Conservation (phyloP, 1,140 invertebrate genomes). For the Scaptodrosophila lebanonensis region DNA sequence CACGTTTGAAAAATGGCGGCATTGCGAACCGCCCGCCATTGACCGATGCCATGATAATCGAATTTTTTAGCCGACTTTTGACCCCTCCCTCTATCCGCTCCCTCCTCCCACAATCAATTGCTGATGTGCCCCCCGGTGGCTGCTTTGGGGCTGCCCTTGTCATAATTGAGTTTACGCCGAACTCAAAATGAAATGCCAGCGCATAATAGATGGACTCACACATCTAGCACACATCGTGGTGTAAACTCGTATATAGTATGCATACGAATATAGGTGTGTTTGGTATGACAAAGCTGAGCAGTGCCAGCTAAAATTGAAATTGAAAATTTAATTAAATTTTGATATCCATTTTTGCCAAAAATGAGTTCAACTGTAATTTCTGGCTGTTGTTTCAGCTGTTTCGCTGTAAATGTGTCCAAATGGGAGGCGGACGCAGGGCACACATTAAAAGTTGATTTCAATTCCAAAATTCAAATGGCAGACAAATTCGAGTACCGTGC, state of each 20-base stretch:
- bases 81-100: slow-evolving; percentile 17
- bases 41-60: slow-evolving; percentile 48
- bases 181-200: slow-evolving; percentile 36
- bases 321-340: slow-evolving; percentile 75
- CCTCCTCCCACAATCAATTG: neutral
- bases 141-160: slow-evolving; percentile 35
- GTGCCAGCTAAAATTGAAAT: slow-evolving; percentile 54
- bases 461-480: slow-evolving; percentile 57
- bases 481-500: neutral
- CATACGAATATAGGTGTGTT: neutral
- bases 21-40: neutral
- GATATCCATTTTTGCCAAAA: slow-evolving; percentile 59
- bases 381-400: slow-evolving; percentile 28
- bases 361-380: slow-evolving; percentile 58
- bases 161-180: slow-evolving; percentile 65
- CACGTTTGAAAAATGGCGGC: slow-evolving; percentile 54
- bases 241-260: no score
- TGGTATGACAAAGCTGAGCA: neutral
- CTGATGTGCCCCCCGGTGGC: no score
- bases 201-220: slow-evolving; percentile 33
- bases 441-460: slow-evolving; percentile 69
- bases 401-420: neutral
- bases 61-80: slow-evolving; percentile 36
- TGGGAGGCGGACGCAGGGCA: slow-evolving; percentile 31
- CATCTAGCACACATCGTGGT: no score